These are phyloP conservation scores for Serinus canaria DNA, from an alignment of 2,113 vertebrate species.

Conservation along the genomic window DNA sequence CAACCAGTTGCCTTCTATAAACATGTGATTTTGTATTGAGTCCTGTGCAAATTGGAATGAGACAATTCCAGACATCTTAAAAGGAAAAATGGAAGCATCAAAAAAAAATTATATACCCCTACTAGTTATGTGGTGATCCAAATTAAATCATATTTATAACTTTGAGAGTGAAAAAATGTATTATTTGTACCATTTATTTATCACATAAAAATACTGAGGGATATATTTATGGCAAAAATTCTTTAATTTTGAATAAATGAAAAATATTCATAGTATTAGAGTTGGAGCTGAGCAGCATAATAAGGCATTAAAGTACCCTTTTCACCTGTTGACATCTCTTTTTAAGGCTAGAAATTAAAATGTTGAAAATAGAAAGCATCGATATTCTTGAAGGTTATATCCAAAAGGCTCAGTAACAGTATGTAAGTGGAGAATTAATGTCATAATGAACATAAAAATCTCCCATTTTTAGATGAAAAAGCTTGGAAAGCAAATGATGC, in stretches of 20 bases:
- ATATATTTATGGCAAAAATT: neutral
- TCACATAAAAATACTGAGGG: neutral
- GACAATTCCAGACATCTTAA: neutral
- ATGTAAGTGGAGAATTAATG: slow-evolving; percentile 15
- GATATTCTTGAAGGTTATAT: slow-evolving; percentile 32
- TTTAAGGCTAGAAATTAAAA: slow-evolving; percentile 20
- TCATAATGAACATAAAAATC: neutral
- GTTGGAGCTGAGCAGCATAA: slow-evolving; percentile 1
- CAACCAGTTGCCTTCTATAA: neutral
- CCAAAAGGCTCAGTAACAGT: neutral
- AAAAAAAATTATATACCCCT: neutral
- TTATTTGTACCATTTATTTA: neutral
- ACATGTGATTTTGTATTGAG: neutral
- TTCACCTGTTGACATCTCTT: slow-evolving; percentile 2
- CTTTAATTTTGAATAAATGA: neutral
- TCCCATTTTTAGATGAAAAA: neutral
- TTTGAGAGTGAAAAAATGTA: neutral
- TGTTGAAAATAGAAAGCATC: slow-evolving; percentile 9
- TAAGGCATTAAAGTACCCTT: neutral
- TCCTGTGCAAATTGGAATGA: neutral
- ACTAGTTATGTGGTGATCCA: neutral
- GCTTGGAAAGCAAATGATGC: neutral
- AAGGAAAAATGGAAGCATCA: neutral
- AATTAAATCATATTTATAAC: neutral
- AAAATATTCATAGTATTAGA: neutral